Conservation (phyloP, 2,888 invertebrate species). For the Lobophora halterata region DNA sequence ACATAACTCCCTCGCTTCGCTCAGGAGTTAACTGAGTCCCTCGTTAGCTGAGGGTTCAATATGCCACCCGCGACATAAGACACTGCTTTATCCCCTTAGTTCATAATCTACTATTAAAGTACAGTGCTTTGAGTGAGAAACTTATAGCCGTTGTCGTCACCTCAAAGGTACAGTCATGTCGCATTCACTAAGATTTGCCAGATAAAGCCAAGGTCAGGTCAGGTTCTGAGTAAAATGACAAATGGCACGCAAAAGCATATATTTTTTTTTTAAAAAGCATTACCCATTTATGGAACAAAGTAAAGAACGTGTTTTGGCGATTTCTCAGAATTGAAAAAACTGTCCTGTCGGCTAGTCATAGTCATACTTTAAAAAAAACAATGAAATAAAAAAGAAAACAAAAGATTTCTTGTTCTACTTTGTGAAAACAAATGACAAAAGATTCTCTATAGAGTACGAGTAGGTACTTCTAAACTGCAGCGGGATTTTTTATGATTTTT, state of each 20-base stretch:
- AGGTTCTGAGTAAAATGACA: constrained; percentile 18
- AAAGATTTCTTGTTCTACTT: not conserved
- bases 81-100: too few species aligned
- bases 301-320: constrained; percentile 9
- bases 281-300: constrained; percentile 15
- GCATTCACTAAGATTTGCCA: constrained; percentile 10
- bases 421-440: not conserved
- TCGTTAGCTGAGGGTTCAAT: too few species aligned
- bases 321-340: constrained; percentile 9
- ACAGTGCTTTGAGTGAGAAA: too few species aligned
- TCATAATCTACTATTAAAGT: too few species aligned
- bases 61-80: too few species aligned
- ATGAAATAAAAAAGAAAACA: not conserved
- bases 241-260: constrained; percentile 8
- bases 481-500: not conserved
- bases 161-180: constrained; percentile 6
- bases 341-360: not conserved
- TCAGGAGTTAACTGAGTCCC: too few species aligned
- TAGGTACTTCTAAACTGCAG: not conserved
- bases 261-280: constrained; percentile 19
- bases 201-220: constrained; percentile 15
- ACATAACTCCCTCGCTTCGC: too few species aligned
- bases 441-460: too few species aligned
- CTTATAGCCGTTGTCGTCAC: too few species aligned
- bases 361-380: not conserved